Conservation (phyloP, 2,888 invertebrate genomes). For the Drosophila tripunctata region DNA sequence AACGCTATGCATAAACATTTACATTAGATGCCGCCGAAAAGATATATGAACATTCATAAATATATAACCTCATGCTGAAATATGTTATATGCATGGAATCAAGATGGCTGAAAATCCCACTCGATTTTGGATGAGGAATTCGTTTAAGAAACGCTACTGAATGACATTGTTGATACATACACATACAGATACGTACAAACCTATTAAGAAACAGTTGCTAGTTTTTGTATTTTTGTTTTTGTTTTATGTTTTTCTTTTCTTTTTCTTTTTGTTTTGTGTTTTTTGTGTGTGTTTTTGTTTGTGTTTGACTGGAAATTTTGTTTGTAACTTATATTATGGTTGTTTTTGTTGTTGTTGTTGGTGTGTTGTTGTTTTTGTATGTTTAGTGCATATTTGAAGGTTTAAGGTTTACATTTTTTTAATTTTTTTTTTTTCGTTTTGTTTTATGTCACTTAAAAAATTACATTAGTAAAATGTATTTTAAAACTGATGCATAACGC, state of each 20-base stretch:
- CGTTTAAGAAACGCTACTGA: conserved; percentile 35
- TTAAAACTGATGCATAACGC: conserved; percentile 80
- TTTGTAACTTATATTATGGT: conserved; percentile 72
- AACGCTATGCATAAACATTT: conserved; percentile 64
- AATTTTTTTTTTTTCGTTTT: conserved; percentile 34
- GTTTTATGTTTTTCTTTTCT: conserved; percentile 35
- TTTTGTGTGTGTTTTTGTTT: conserved; percentile 39
- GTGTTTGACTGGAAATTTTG: conserved; percentile 67
- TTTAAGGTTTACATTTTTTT: conserved; percentile 58
- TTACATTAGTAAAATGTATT: conserved; percentile 84
- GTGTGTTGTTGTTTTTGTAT: conserved; percentile 36
- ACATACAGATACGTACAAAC: conserved; percentile 62
- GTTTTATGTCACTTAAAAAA: conserved; percentile 80
- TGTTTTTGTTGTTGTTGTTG: conserved; percentile 45
- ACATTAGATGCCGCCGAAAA: conserved; percentile 55
- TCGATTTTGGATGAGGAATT: conserved; percentile 30
- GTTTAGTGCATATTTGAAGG: conserved; percentile 74
- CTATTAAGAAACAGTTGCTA: conserved; percentile 73
- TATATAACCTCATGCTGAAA: conserved; percentile 32
- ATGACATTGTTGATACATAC: conserved; percentile 50
- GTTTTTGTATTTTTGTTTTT: conserved; percentile 43
- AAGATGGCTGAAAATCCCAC: too few relatives aligned
- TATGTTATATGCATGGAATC: conserved; percentile 12
- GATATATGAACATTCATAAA: conserved; percentile 6
- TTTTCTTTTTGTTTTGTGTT: conserved; percentile 41